Base-by-base conservation (phyloP, 2,888 invertebrate genomes). In the Drosophila parthenogenetica region DNA sequence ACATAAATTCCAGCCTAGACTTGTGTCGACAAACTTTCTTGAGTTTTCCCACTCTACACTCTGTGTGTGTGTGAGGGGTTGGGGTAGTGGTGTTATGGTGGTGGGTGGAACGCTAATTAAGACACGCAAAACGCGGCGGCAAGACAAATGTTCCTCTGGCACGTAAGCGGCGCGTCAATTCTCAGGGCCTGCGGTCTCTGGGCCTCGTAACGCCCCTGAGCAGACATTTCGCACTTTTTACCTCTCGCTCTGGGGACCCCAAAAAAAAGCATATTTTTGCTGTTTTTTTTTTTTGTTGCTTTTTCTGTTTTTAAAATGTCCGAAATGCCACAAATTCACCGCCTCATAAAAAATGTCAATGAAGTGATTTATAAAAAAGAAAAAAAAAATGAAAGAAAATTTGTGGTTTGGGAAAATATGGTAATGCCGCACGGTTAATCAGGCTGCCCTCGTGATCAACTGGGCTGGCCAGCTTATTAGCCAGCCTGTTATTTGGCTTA, bases 71-170 rank as follows among this genome's bases (percentile, higher is more conserved):
- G 10, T 43, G 50, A 1, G 3, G 51, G 19, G 35, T 2, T 10
- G 42, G 7, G 11, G 2, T 2, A 10, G 42, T 3, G 11, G 2
- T 8, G 7, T 8, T 13, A 22, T 10, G 11, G 25, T 19, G 37
- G 1, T 35, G 19, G 16, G 40, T 50, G 66, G 63, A 76, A 71
- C 80, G 87, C 87, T 90, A 88, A 86, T 90, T 85, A 83, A 81
- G 89, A 90, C 90, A 90, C 89, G 90, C 88, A 84, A 90, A 83
- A 81, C 79, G 88, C 77, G 77, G 76, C 73, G 54, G 49, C 49
- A 80, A 86, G 90, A 90, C 77, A 83, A 86, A 90, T 90, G 86
- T 80, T 76, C 62, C 55, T 60, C 51, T 73, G 74, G 83, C 90
- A 90, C 90, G 90, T 90, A 80, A 90, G 64, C 77, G 69, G 69